Evolutionary conservation across 2,797 vertebrate species (phyloP).

Genomic region (Neosilurus mollespiculum): DNA sequence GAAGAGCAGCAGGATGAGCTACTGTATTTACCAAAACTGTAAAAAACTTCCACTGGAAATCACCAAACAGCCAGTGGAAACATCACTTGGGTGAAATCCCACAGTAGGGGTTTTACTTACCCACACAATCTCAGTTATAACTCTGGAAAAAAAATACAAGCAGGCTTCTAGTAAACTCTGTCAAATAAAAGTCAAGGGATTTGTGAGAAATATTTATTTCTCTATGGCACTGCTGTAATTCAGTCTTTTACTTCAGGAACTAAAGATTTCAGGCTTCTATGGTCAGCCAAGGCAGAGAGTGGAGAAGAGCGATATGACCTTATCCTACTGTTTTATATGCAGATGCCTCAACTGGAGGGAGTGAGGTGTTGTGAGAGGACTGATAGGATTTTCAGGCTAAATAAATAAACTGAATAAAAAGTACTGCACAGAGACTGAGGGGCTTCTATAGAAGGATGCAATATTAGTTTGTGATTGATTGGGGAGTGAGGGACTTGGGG

Average conservation of each 20-base stretch:
- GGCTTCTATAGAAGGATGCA: constrained; percentile 66
- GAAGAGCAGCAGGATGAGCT: constrained; percentile 27
- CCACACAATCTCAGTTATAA: background rate
- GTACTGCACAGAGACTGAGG: constrained; percentile 60
- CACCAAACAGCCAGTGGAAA: constrained; percentile 16
- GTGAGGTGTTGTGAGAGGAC: constrained; percentile 63
- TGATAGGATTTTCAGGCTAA: constrained; percentile 68
- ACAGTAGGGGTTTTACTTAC: constrained; percentile 9
- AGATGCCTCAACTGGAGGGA: constrained; percentile 58
- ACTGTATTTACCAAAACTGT: constrained; percentile 42
- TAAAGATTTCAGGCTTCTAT: constrained; percentile 22
- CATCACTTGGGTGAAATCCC: constrained; percentile 29
- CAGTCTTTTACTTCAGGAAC: constrained; percentile 16
- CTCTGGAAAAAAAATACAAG: background rate
- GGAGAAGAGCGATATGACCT: constrained; percentile 5
- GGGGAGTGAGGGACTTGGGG: constrained; percentile 69
- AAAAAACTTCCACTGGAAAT: constrained; percentile 52
- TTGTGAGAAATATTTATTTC: constrained; percentile 8
- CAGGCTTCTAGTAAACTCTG: constrained; percentile 3
- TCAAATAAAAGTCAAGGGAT: constrained; percentile 27
- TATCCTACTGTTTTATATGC: constrained; percentile 65
- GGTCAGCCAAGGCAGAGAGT: constrained; percentile 58
- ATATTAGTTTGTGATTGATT: constrained; percentile 78
- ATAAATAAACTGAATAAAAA: constrained; percentile 75
- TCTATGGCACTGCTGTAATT: constrained; percentile 15